Conservation (phyloP, 1,140 invertebrate species). For the Liolophura sinensis region DNA sequence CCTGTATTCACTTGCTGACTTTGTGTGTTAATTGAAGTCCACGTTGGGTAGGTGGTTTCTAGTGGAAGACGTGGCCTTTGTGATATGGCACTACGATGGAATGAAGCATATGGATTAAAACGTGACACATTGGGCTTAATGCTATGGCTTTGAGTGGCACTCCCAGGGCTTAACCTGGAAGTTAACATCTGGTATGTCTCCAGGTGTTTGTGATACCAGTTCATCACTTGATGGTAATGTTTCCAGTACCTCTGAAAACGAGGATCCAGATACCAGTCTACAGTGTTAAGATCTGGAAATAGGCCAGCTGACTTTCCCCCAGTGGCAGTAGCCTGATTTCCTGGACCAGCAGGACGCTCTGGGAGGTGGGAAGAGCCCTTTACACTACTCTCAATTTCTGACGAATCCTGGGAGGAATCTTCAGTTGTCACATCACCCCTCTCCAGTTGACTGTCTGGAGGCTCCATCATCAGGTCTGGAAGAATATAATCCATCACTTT, state of each 20-base stretch:
- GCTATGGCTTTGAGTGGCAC: background rate
- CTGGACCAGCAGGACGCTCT: background rate
- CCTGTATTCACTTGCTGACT: constrained; percentile 3
- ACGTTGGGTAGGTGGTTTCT: constrained; percentile 2
- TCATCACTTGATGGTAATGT: constrained; percentile 36
- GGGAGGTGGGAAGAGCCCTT: background rate
- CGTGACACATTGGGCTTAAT: no score
- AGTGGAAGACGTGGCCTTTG: background rate
- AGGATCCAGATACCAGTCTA: constrained; percentile 36
- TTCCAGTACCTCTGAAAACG: constrained; percentile 42
- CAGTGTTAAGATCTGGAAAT: constrained; percentile 11
- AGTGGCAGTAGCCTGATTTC: no score
- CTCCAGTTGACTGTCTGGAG: background rate
- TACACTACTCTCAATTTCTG: background rate
- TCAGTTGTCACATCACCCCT: background rate
- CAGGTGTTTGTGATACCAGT: constrained; percentile 35
- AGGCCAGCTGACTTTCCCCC: background rate
- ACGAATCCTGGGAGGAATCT: background rate
- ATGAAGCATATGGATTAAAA: background rate
- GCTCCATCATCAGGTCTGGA: no score
- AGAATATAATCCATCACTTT: no score
- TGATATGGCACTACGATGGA: no score
- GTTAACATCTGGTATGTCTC: constrained; percentile 9
- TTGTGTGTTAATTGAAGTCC: constrained; percentile 2
- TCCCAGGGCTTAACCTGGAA: background rate